A percentile compares a stretch with the other conserved stretches of the same genome.
These are phyloP conservation scores for Exocentrus adspersus DNA, from an alignment of 2,888 invertebrate genomes.

Conservation along the genomic window DNA sequence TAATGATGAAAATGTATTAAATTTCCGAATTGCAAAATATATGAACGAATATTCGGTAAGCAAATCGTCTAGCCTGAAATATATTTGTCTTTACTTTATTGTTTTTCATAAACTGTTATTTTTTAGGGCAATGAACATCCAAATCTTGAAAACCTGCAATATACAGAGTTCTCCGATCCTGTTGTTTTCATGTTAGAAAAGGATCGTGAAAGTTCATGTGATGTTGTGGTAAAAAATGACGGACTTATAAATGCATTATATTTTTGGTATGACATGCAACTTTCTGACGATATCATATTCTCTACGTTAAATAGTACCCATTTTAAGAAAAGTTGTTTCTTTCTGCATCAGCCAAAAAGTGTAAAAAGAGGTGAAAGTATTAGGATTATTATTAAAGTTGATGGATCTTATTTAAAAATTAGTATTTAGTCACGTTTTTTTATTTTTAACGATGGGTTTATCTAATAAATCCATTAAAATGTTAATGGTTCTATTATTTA, in stretches of 20 bases:
- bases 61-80: slow-evolving; percentile 1
- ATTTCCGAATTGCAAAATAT: slow-evolving; percentile 66
- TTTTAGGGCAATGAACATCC: slow-evolving; percentile 66
- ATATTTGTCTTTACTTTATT: background rate
- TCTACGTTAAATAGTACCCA: slow-evolving; percentile 62
- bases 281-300: slow-evolving; percentile 61
- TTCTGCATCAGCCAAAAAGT: slow-evolving; percentile 60
- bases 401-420: slow-evolving; percentile 46
- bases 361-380: slow-evolving; percentile 57
- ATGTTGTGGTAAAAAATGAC: slow-evolving; percentile 53
- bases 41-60: slow-evolving; percentile 71
- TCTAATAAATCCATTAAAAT: background rate
- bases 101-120: background rate
- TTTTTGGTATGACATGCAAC: slow-evolving; percentile 68
- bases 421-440: slow-evolving; percentile 20
- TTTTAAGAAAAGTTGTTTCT: slow-evolving; percentile 66
- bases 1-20: slow-evolving; percentile 67
- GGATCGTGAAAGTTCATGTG: slow-evolving; percentile 38
- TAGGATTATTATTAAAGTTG: slow-evolving; percentile 46
- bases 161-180: slow-evolving; percentile 61
- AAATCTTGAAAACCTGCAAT: slow-evolving; percentile 64
- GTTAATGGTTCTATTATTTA: no score
- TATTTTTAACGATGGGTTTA: slow-evolving; percentile 9
- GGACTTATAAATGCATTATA: slow-evolving; percentile 66
- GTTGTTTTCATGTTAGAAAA: slow-evolving; percentile 44